phyloP scores from a whole-genome alignment of 1,140 invertebrate genomes.

The Leptinotarsa lineolata region DNA sequence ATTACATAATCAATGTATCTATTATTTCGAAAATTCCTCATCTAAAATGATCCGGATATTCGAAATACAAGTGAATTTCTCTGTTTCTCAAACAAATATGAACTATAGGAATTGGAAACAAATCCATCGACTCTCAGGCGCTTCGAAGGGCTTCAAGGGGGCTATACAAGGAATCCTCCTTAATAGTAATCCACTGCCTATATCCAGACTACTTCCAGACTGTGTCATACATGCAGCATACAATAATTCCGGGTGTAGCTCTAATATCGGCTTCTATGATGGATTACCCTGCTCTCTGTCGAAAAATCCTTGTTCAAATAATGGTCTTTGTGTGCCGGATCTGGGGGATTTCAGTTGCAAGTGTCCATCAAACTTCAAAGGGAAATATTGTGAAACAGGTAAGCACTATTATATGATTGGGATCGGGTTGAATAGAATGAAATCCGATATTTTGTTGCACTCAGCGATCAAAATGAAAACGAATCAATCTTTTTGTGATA shows the following conservation, averaged over 20 bases:
- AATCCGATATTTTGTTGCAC: neutral
- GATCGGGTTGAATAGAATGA: neutral
- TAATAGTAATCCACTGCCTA: constrained; percentile 72
- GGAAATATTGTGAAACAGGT: constrained; percentile 76
- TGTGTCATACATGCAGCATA: constrained; percentile 47
- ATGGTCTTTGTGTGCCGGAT: constrained; percentile 75
- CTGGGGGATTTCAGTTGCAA: constrained; percentile 73
- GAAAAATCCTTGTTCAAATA: constrained; percentile 73
- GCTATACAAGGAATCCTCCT: constrained; percentile 83
- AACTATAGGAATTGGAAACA: constrained; percentile 67
- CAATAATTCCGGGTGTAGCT: constrained; percentile 43
- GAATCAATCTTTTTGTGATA: too few relatives aligned
- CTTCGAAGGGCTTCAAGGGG: constrained; percentile 76
- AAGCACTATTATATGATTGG: constrained; percentile 48
- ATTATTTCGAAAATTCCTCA: too few relatives aligned
- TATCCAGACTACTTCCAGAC: constrained; percentile 54
- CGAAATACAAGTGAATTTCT: too few relatives aligned
- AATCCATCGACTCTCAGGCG: constrained; percentile 74
- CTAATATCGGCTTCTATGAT: constrained; percentile 62
- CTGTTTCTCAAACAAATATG: too few relatives aligned
- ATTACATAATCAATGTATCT: too few relatives aligned
- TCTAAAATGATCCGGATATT: too few relatives aligned
- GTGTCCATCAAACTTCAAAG: constrained; percentile 68
- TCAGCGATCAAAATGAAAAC: neutral
- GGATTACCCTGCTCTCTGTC: constrained; percentile 70